Evolutionary conservation across 2,113 vertebrate species (phyloP).

Genomic region (Leucoraja erinaceus): DNA sequence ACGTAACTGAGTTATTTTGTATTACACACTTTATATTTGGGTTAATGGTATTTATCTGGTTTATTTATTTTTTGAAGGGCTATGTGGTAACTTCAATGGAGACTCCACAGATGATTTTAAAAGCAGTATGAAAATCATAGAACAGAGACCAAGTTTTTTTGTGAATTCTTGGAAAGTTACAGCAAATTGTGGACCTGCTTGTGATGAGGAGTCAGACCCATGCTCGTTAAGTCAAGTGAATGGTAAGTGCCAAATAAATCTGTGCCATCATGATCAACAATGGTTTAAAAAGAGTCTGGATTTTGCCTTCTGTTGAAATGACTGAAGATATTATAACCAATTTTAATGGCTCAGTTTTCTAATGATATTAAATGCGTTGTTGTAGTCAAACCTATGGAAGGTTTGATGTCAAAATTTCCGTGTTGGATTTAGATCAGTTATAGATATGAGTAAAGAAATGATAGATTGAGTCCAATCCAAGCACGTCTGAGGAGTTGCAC

Average conservation of each 20-base stretch:
- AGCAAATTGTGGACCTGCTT: conserved; percentile 54
- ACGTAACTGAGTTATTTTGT: background rate
- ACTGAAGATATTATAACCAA: background rate
- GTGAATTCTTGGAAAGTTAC: conserved; percentile 67
- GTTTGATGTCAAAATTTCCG: background rate
- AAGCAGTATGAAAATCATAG: conserved; percentile 61
- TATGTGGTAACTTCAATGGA: conserved; percentile 70
- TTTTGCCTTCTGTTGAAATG: background rate
- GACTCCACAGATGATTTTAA: conserved; percentile 67
- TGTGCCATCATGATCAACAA: no score
- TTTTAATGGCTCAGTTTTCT: background rate
- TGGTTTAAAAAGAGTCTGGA: no score
- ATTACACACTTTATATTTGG: background rate
- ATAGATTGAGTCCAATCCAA: no score
- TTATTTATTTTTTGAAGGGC: conserved; percentile 50
- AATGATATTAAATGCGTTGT: background rate
- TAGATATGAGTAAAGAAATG: no score
- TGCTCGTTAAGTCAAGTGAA: conserved; percentile 68
- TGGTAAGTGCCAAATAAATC: conserved; percentile 58
- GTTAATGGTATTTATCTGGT: background rate
- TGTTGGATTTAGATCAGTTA: no score
- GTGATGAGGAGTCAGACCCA: conserved; percentile 57
- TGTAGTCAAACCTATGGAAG: background rate
- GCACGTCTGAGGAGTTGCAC: no score
- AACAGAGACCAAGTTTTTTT: conserved; percentile 61